phyloP scores from a whole-genome alignment of 2,113 vertebrate species.

The Ceyx margarethae region DNA sequence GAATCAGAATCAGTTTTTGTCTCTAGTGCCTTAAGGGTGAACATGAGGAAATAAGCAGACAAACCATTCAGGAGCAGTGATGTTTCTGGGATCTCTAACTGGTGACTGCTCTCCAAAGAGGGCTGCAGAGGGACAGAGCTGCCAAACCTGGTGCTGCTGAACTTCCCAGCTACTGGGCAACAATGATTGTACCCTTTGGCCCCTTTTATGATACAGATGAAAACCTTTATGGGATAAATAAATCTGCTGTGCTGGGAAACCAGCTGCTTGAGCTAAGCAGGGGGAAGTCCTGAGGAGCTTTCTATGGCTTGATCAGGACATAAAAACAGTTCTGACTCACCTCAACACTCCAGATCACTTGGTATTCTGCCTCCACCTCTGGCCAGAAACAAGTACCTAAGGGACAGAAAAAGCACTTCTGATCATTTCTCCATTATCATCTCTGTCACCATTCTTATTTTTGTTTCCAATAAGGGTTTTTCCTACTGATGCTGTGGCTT shows the following conservation, averaged over 20 bases:
- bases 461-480: background rate
- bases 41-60: background rate
- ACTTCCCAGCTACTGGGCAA: background rate
- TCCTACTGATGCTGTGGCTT: background rate
- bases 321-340: background rate
- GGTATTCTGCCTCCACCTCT: background rate
- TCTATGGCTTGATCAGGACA: background rate
- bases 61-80: background rate
- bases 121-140: background rate
- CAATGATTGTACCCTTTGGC: background rate
- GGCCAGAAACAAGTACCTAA: background rate
- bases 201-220: background rate
- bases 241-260: background rate
- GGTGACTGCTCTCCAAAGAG: background rate
- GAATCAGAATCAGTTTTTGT: background rate
- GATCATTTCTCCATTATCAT: background rate
- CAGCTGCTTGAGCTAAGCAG: background rate
- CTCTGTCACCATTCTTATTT: background rate
- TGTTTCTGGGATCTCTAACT: background rate
- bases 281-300: background rate
- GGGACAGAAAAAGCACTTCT: background rate
- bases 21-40: background rate
- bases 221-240: background rate
- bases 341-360: fast-evolving
- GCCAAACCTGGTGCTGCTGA: background rate